Conservation (phyloP, 1,140 invertebrate genomes). For the Monomorium pharaonis region DNA sequence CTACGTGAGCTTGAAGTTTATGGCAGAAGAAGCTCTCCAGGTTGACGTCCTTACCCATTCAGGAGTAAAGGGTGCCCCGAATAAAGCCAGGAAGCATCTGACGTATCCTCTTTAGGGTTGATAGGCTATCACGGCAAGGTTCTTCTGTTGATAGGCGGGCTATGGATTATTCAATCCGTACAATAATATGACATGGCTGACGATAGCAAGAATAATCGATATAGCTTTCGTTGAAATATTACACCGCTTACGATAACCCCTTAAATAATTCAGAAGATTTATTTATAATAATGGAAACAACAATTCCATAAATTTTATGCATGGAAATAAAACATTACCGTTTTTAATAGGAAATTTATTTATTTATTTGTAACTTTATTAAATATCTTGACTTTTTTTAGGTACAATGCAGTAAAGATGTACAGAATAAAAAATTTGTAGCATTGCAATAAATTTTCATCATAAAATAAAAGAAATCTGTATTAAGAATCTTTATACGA, state of each 20-base stretch:
- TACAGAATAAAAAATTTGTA: background rate
- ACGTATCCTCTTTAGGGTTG: constrained; percentile 51
- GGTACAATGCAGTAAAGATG: background rate
- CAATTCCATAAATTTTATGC: background rate
- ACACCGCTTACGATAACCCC: background rate
- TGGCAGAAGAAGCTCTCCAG: constrained; percentile 40
- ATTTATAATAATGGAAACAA: background rate
- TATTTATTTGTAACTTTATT: background rate
- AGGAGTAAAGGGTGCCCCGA: constrained; percentile 45
- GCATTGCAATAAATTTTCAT: background rate
- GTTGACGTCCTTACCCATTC: constrained; percentile 33
- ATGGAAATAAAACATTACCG: background rate
- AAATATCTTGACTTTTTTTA: background rate
- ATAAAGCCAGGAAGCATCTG: constrained; percentile 50
- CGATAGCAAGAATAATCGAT: constrained; percentile 23
- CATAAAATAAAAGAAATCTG: background rate
- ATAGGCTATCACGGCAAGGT: constrained; percentile 36
- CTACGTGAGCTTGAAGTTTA: constrained; percentile 45
- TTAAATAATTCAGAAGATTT: background rate
- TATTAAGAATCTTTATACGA: background rate
- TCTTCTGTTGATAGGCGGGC: constrained; percentile 13
- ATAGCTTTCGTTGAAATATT: background rate
- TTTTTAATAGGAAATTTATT: background rate
- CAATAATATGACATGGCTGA: constrained; percentile 4
- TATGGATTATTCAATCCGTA: constrained; percentile 49